These are phyloP conservation scores for Lagodon rhomboides DNA, from an alignment of 2,797 vertebrate species.

Conservation along the genomic window DNA sequence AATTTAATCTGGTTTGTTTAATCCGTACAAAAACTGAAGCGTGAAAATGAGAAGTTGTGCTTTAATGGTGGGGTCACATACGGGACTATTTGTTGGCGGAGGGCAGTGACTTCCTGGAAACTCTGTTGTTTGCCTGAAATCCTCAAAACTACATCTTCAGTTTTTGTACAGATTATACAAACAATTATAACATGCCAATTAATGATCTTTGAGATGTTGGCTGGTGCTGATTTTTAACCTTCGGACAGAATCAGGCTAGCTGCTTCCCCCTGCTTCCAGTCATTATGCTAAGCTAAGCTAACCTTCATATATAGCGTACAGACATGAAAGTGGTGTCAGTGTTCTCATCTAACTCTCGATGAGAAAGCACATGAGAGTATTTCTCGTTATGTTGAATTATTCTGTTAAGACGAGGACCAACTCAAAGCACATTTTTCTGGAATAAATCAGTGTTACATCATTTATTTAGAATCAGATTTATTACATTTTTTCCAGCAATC, in stretches of 20 bases:
- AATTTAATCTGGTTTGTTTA: too few relatives aligned
- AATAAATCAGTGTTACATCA: background rate
- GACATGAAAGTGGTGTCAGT: background rate
- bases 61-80: too few relatives aligned
- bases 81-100: too few relatives aligned
- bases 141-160: background rate
- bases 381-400: background rate
- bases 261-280: too few relatives aligned
- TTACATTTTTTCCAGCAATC: too few relatives aligned
- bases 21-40: too few relatives aligned
- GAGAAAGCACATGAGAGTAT: background rate
- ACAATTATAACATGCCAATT: background rate
- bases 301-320: background rate
- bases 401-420: background rate
- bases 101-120: background rate
- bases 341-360: background rate
- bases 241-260: background rate
- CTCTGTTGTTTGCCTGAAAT: background rate
- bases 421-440: background rate
- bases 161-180: background rate
- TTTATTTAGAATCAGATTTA: too few relatives aligned
- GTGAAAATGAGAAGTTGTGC: too few relatives aligned
- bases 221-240: background rate
- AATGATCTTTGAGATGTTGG: background rate
- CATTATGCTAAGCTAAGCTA: background rate